Base-by-base conservation (phyloP, 2,888 invertebrate species). In the Tenthredo mesomela region DNA sequence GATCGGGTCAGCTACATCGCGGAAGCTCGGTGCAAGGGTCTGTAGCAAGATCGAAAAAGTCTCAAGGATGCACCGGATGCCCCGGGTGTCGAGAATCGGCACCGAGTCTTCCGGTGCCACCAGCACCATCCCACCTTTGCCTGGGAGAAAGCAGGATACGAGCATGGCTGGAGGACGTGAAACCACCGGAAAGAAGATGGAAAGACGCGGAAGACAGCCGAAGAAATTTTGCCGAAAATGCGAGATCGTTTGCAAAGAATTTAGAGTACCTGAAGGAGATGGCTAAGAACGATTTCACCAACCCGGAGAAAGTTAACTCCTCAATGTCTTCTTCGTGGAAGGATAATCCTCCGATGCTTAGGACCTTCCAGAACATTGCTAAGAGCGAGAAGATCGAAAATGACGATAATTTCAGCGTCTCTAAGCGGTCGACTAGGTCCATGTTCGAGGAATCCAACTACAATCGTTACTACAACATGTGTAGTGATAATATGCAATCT, bases 1-100 rank as follows among this genome's bases (percentile, higher is more conserved):
- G 89, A 4, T 84, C 88, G 21, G 87, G 84, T 21, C 5, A 37
- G 54, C 78, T 65, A 12, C 83, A 50, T 0, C 85, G 88, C 0
- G 84, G 87, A 4, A 88, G 82, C 29, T 92, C 90, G 29, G 86
- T 87, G 1, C 90, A 88, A 43, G 89, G 87, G 0, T 91, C 90
- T 6, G 83, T 87, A 0, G 84, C 88, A 2, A 87, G 86, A 82
- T 91, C 90, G 0, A 94, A 95, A 86, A 95, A 94, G 88, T 93
- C 94, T 33, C 93, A 93, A 43, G 94, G 94, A 84, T 96, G 96
- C 89, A 93, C 95, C 3, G 96, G 96, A 7, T 96, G 96, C 90
- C 96, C 96, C 6, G 96, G 96, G 21, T 96, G 96, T 90, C 95
- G 95, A 47, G 88, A 88, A 6, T 77, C 71, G 21, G 40, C 85